phyloP scores from a whole-genome alignment of 35 echinoderm and acorn worm genomes.

The Hemicentrotus pulcherrimus region DNA sequence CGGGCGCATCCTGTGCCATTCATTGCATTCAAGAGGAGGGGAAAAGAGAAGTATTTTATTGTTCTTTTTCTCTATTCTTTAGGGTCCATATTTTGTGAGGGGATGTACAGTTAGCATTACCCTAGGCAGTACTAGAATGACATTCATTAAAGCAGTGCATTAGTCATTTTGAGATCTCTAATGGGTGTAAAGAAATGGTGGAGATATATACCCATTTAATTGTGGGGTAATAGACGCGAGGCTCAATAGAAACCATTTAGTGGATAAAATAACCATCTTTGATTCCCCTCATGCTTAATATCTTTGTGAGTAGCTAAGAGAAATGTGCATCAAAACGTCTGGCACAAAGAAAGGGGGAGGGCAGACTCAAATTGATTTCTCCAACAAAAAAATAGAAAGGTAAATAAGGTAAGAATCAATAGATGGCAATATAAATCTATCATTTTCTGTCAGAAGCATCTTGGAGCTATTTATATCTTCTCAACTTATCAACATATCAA shows the following conservation, averaged over 20 bases:
- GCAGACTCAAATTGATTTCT: background rate
- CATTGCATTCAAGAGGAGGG: background rate
- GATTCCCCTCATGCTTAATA: background rate
- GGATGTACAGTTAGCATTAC: constrained; percentile 1
- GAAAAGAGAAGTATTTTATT: background rate
- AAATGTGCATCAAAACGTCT: background rate
- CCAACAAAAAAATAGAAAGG: background rate
- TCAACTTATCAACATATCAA: background rate
- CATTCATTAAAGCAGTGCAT: constrained; percentile 19
- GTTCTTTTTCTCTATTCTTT: constrained; percentile 17
- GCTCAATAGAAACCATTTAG: background rate
- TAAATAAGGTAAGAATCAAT: background rate
- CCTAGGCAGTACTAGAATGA: constrained; percentile 26
- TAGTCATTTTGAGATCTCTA: background rate
- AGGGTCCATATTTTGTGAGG: background rate
- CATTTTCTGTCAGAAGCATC: background rate
- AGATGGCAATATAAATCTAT: background rate
- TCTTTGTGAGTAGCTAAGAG: background rate
- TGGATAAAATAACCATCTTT: background rate
- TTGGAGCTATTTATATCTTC: background rate
- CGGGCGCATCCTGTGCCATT: background rate
- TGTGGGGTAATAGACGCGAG: background rate
- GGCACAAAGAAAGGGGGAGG: background rate
- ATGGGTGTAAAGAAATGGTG: background rate
- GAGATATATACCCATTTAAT: background rate